Conservation (phyloP, 2,888 invertebrate genomes). For the Enchytraeus crypticus region DNA sequence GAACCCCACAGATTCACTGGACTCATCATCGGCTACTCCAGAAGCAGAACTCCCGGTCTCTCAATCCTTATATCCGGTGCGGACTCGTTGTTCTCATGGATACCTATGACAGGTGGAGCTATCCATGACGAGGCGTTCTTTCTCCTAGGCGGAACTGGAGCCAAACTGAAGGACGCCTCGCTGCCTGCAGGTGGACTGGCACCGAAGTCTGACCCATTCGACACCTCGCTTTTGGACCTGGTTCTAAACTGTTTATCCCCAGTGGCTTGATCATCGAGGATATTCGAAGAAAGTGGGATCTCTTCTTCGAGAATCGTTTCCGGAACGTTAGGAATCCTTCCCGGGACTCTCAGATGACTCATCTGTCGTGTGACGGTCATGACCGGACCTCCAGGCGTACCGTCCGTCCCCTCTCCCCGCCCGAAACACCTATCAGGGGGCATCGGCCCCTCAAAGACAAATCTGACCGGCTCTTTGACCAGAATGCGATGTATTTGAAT, state of each 20-base stretch:
- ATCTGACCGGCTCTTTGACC: slow-evolving; percentile 4
- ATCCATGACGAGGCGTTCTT: slow-evolving; percentile 11
- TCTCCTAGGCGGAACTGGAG: neutral
- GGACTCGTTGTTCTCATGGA: neutral
- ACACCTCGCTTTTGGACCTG: too few species aligned
- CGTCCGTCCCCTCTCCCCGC: neutral
- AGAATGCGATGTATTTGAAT: slow-evolving; percentile 1
- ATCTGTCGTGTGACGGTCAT: too few species aligned
- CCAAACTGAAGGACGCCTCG: neutral
- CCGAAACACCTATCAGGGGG: slow-evolving; percentile 5
- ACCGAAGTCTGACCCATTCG: too few species aligned
- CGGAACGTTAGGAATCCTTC: slow-evolving; percentile 7
- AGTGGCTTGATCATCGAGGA: neutral
- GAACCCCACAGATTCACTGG: too few species aligned
- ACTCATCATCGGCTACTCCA: too few species aligned
- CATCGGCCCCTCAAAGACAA: slow-evolving; percentile 5
- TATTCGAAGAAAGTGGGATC: neutral
- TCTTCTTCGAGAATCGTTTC: slow-evolving; percentile 11
- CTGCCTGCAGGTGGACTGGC: neutral
- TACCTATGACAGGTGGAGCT: slow-evolving; percentile 7
- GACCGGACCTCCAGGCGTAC: too few species aligned
- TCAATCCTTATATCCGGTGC: slow-evolving; percentile 4
- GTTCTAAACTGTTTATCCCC: too few species aligned
- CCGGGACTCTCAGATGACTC: slow-evolving; percentile 8
- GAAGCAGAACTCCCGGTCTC: slow-evolving; percentile 9